A percentile compares a stretch with the other conserved stretches of the same genome.
Evolutionary conservation across 1,140 invertebrate genomes (phyloP).

Genomic region (Ips typographus): DNA sequence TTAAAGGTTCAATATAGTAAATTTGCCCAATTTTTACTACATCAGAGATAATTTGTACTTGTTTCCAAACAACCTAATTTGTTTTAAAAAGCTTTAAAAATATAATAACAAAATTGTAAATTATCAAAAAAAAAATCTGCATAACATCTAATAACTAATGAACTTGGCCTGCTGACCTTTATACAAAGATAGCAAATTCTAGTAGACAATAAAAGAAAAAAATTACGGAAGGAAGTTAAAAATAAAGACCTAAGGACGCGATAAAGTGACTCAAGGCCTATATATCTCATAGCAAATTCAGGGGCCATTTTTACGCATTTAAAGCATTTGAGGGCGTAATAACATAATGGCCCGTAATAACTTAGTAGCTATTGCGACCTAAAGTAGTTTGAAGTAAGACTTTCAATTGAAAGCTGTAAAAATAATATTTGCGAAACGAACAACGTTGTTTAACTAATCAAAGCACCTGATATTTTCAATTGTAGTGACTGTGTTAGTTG

Average conservation of each 20-base stretch:
- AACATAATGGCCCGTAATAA: slow-evolving; percentile 50
- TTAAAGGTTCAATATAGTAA: no score
- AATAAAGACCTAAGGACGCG: slow-evolving; percentile 12
- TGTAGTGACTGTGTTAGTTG: neutral
- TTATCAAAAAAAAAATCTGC: no score
- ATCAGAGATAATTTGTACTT: no score
- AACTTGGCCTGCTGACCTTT: slow-evolving; percentile 18
- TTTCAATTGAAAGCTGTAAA: slow-evolving; percentile 42
- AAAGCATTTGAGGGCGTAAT: slow-evolving; percentile 51
- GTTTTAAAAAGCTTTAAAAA: no score
- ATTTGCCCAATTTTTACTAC: no score
- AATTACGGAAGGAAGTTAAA: slow-evolving; percentile 11
- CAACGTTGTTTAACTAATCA: neutral
- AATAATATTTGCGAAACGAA: slow-evolving; percentile 22
- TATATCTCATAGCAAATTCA: slow-evolving; percentile 45
- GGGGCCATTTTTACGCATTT: slow-evolving; percentile 48
- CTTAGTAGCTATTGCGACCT: slow-evolving; percentile 44
- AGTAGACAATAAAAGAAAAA: slow-evolving; percentile 2
- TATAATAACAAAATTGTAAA: no score
- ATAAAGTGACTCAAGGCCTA: slow-evolving; percentile 40
- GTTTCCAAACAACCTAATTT: no score
- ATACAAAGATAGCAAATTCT: neutral
- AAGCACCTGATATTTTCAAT: neutral
- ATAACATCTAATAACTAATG: neutral
- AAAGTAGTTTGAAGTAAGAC: slow-evolving; percentile 44